Evolutionary conservation across 92 coral and sea anemone species (phyloP), one percentile per base, ranked within the genome.

Genomic region (Porites divaricata): DNA sequence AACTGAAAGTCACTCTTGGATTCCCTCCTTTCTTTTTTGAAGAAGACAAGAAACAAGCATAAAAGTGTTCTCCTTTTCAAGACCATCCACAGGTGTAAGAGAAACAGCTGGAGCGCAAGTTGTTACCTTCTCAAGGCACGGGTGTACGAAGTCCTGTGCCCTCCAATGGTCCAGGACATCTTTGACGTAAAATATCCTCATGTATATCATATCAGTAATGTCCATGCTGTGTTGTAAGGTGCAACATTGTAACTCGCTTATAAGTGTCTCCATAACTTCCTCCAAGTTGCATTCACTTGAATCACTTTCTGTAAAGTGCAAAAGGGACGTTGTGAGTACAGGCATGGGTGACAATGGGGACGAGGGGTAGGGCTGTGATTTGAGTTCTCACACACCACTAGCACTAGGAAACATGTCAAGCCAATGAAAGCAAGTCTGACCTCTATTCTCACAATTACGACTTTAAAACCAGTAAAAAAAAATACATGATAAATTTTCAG

Each of bases 151-250:
- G 62, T 91, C 86, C 72, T 64, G 73, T 53, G 83, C 80, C 25
- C 58, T 24, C 53, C 59, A 61, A 28, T 72, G 70, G 67, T 74
- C 64, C 61, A 91, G 52, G 26, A 76, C 70, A 51, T 77, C 71
- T 28, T 84, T 88, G 80, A 88, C 80, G 66, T 91, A 91, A 65
- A 83, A 91, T 91, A 91, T 88, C 77, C 91, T 91, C 87, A 88
- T 41, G 25, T 85, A 73, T 63, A 74, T 78, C 72, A 91, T 71
- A 67, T 90, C 48, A 57, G n/a, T 48, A 28, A 79, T 25, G 20
- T 41, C 22, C 8, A 83, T 23, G 35, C 56, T 51, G 71, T 88
- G 65, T 45, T 64, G 87, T 41, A 85, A 50, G 54, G 79, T 69
- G 49, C 83, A 74, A 14, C 68, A 74, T 67, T 70, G 78, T 6